Evolutionary conservation across 1,140 invertebrate species (phyloP), one percentile per base, ranked within the genome.

Genomic region (Scaptomyza graminum): DNA sequence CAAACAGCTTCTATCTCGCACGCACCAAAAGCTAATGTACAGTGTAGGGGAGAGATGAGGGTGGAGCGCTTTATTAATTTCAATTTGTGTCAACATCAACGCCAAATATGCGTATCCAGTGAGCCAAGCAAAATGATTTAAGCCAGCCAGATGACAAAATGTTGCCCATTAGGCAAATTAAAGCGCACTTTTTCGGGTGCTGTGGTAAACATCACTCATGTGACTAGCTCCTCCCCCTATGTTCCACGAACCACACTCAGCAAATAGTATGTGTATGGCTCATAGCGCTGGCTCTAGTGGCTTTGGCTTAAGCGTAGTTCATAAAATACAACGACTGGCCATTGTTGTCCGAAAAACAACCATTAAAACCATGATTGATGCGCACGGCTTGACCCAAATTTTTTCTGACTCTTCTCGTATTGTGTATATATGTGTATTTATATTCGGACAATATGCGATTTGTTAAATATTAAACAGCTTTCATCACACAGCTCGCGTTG

Each of bases 41-140:
- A 18, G 61, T 34, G 25, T 56, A 47, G 15, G 16, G 6, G 7
- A n/a, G 2, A 56, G 37, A 3, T 13, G 41, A 18, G 12, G 47
- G 39, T 43, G 9, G 56, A 28, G 37, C 25, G 82, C 75, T 85
- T 85, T 85, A 85, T 85, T 85, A 85, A 87, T 85, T 85, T 85
- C 81, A 85, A 85, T 85, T 87, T 85, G 81, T 85, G 81, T 85
- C 81, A 85, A 87, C 81, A 85, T 85, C 81, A 87, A 77, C 66
- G 74, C 77, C 69, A 79, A 83, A 76, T 76, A 79, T 74, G 74
- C 60, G 50, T 46, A 52, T 60, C 56, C 64, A 62, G 47, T 72
- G 59, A 70, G 63, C 44, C 65, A 70, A 74, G 55, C 61, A 51
- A 56, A 68, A 76, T 78, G 81, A 85, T 85, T 85, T 85, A 85